Percentiles rank a stretch among this genome's conserved stretches.
These are phyloP conservation scores for Ips nitidus DNA, from an alignment of 1,140 invertebrate species.

Conservation along the genomic window DNA sequence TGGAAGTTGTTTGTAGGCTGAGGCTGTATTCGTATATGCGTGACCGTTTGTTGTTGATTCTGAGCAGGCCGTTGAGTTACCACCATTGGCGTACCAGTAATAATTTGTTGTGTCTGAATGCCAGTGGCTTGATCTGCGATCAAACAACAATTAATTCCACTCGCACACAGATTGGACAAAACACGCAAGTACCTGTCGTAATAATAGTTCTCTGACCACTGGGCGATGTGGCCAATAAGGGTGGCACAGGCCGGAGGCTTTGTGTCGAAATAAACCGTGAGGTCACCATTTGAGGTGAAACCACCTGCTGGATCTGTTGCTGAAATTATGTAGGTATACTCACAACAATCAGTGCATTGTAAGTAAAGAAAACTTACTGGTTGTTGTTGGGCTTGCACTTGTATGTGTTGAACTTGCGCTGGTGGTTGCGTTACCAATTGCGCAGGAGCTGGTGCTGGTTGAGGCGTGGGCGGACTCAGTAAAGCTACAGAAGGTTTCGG, in stretches of 20 bases:
- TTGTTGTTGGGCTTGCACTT: conserved; percentile 10
- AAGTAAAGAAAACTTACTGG: conserved; percentile 12
- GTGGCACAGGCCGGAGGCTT: conserved; percentile 50
- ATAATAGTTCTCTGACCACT: conserved; percentile 41
- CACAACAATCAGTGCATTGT: background rate
- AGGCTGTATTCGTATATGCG: conserved; percentile 60
- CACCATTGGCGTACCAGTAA: conserved; percentile 42
- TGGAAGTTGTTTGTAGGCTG: conserved; percentile 59
- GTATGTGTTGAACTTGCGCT: conserved; percentile 16
- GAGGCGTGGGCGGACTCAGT: conserved; percentile 14
- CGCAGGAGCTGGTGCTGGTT: conserved; percentile 11
- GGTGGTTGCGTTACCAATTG: conserved; percentile 8
- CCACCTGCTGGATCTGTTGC: conserved; percentile 36
- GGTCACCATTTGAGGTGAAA: conserved; percentile 42
- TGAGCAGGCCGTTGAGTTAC: conserved; percentile 46
- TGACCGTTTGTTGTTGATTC: conserved; percentile 55
- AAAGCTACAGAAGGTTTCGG: conserved; percentile 6
- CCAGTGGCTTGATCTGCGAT: conserved; percentile 29
- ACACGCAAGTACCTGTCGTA: conserved; percentile 32
- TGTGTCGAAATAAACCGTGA: conserved; percentile 51
- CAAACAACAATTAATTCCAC: background rate
- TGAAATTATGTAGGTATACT: background rate
- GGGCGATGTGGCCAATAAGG: conserved; percentile 45
- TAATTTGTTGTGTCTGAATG: conserved; percentile 34
- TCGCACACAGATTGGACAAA: background rate